Conservation (phyloP, 2,888 invertebrate species). For the Nephrotoma appendiculata region DNA sequence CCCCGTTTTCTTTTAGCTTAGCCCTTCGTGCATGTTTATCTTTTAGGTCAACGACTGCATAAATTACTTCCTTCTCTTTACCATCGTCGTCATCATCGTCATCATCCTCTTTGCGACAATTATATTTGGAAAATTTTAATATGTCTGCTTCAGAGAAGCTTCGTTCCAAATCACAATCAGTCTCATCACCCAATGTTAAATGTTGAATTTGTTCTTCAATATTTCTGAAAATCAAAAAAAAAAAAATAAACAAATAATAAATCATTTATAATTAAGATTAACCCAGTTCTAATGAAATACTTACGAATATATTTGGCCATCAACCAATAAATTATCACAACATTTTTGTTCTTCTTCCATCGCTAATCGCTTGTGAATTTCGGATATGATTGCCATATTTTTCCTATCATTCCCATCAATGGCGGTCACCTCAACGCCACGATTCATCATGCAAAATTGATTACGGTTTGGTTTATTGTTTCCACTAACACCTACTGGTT, state of each 20-base stretch:
- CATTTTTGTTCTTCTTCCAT: background rate
- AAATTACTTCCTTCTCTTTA: constrained; percentile 18
- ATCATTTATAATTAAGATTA: background rate
- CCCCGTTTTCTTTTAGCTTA: constrained; percentile 13
- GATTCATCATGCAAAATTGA: background rate
- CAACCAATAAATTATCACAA: background rate
- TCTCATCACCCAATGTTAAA: constrained; percentile 17
- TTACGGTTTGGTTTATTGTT: background rate
- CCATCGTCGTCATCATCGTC: background rate
- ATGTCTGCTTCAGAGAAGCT: background rate
- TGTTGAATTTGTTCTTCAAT: constrained; percentile 19
- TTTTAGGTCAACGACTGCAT: constrained; percentile 24
- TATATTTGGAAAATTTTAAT: background rate
- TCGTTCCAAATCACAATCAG: background rate
- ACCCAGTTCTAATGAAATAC: background rate
- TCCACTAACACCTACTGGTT: background rate
- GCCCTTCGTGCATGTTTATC: constrained; percentile 20
- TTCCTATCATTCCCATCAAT: background rate
- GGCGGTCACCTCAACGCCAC: background rate
- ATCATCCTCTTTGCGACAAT: background rate
- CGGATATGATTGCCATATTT: background rate
- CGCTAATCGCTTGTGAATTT: background rate
- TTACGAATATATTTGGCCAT: background rate
- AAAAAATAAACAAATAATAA: background rate
- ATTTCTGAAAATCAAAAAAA: constrained; percentile 7